Evolutionary conservation across 2,113 vertebrate genomes (phyloP), one percentile per base, ranked within the genome.

Genomic region (Patagioenas fasciata): DNA sequence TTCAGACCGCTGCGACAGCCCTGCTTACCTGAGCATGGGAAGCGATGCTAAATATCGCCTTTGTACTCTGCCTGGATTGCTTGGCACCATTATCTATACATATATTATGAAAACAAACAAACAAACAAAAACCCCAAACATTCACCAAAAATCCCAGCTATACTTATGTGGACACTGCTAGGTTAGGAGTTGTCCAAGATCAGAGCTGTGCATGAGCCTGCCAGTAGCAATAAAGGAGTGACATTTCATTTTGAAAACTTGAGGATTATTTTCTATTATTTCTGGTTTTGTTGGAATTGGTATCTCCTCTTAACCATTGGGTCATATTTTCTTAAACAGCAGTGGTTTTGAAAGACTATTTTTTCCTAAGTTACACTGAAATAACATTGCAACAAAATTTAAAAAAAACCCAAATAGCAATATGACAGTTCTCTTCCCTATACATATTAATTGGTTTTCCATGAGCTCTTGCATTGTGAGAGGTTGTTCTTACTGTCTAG

Each of bases 81-180:
- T 31, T 61, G 50, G 25, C 31, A 65, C 13, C 4, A 31, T 56
- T 65, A 24, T 20, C 60, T 31, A 18, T 26, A 40, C 2, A 44
- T 3, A 42, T 7, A 21, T 24, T 72, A 58, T 36, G 16, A 31
- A n/a, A n/a, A n/a, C n/a, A n/a, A n/a, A n/a, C n/a, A 54, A 32
- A 3, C 42, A 50, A 12, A 5, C 16, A 50, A 31, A 1, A 11
- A 12, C 9, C 13, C 28, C 44, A 19, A 47, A 19, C 16, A 20
- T 19, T 7, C 47, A 17, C 47, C 20, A 58, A 58, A 67, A 50
- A 1, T 0, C 5, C 9, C 9, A 66, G 8, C 11, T 67, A 9
- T 44, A 25, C 11, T 3, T 60, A 53, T 53, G 21, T 61, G 32
- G 32, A 61, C 26, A 19, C 13, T 57, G 11, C 31, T 50, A 50